Evolutionary conservation across 2,113 vertebrate genomes (phyloP), one percentile per base, ranked within the genome.

Genomic region (Neogale vison): DNA sequence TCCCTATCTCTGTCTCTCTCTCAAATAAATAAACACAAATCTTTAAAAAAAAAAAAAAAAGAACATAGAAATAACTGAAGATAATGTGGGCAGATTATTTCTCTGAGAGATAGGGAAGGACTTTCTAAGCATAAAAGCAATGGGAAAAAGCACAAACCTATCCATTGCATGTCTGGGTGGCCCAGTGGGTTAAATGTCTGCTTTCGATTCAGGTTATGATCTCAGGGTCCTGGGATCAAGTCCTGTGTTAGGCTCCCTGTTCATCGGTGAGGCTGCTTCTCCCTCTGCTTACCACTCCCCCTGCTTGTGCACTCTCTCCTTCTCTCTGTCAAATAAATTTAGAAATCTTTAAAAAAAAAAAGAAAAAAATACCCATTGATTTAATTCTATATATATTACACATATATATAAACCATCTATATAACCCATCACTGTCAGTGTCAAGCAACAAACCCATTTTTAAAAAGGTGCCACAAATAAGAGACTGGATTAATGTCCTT

Each of bases 121-220:
- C 57, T 93, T 90, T 39, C n/a, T 45, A 69, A 94, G 36, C 21
- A 74, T 76, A 42, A 95, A 91, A 93, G 42, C 42, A 90, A 34
- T 76, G 9, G 12, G 69, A 20, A 71, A 77, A 85, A 83, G 26
- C 59, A 72, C 34, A 90, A 83, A 90, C 88, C 12, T 83, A 45
- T 80, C 67, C 72, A 52, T 79, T 80, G 59, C 2, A 2, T 3
- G 14, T 29, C 63, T 34, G 63, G 63, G 63, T 65, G 29, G 29
- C 63, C 34, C 29, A 34, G 63, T 65, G 63, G 29, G 63, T 65
- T 65, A 65, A 65, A 65, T 3, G 6, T 34, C 63, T 65, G 63
- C 63, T 31, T 65, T 65, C 63, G 2, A 14, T 31, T 65, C 29
- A 65, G 63, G 14, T 65, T 3, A 65, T 65, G 29, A 65, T 65